These are phyloP conservation scores for Macrobrachium rosenbergii DNA, from an alignment of 1,140 invertebrate species.

Conservation along the genomic window DNA sequence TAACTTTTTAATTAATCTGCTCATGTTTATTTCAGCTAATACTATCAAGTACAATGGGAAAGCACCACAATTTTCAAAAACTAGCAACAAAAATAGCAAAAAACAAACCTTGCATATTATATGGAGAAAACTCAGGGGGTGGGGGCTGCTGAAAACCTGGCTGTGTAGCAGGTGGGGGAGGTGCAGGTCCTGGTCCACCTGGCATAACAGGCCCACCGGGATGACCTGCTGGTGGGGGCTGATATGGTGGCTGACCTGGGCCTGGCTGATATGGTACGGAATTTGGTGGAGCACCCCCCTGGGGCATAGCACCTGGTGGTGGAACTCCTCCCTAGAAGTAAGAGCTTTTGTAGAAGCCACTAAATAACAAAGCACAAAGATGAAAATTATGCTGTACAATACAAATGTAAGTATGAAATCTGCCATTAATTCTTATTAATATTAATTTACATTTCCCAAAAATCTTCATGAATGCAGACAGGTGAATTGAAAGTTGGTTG, in stretches of 20 bases:
- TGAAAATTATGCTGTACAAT: no score
- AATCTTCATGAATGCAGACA: no score
- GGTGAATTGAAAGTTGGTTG: no score
- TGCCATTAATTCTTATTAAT: no score
- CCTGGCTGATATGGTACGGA: constrained; percentile 68
- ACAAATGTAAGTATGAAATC: no score
- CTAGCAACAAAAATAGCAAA: not conserved
- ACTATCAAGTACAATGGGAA: not conserved
- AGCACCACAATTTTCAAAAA: no score
- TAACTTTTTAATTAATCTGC: not conserved
- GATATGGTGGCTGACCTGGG: constrained; percentile 59
- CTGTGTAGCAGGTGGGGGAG: constrained; percentile 50
- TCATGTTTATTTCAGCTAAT: not conserved
- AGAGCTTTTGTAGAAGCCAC: no score
- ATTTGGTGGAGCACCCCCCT: constrained; percentile 68
- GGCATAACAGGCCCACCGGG: constrained; percentile 47
- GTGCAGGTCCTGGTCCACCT: constrained; percentile 15
- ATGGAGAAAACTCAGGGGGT: constrained; percentile 54
- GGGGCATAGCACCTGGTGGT: constrained; percentile 26
- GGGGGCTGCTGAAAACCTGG: constrained; percentile 61
- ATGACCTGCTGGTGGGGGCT: constrained; percentile 67
- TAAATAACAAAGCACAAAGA: no score
- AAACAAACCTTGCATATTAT: constrained; percentile 45
- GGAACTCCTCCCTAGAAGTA: not conserved
- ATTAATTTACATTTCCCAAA: no score